Conservation (phyloP, 2,888 invertebrate species). For the Cryptophagus acutangulus region DNA sequence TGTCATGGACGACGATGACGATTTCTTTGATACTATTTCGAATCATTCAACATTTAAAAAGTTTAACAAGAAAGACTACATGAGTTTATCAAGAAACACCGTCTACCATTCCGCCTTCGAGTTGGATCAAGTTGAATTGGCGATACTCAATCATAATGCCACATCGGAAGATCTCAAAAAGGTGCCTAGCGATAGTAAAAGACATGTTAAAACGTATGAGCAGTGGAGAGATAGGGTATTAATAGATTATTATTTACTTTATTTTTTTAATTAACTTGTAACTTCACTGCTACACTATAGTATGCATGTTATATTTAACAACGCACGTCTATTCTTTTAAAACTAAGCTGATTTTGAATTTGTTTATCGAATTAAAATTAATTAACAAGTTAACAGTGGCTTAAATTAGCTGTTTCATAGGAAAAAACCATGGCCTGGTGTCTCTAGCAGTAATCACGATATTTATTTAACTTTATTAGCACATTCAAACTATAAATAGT, state of each 20-base stretch:
- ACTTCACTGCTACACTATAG: background rate
- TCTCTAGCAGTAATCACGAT: too few species aligned
- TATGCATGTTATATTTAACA: too few species aligned
- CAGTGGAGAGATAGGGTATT: conserved; percentile 60
- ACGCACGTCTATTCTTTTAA: too few species aligned
- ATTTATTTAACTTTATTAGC: too few species aligned
- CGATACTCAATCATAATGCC: conserved; percentile 25
- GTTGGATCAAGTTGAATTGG: conserved; percentile 46
- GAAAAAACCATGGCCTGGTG: too few species aligned
- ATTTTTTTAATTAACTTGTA: conserved; percentile 4
- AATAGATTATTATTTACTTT: conserved; percentile 21
- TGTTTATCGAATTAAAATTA: too few species aligned
- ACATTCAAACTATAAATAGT: too few species aligned
- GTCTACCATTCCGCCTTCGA: conserved; percentile 58
- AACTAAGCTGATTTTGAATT: too few species aligned
- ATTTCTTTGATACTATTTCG: conserved; percentile 46
- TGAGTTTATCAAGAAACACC: conserved; percentile 55
- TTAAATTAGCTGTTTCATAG: too few species aligned
- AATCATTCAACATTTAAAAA: conserved; percentile 34
- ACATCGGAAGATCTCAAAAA: conserved; percentile 36
- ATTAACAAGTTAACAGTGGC: too few species aligned
- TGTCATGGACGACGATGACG: conserved; percentile 41
- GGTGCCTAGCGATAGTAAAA: conserved; percentile 54
- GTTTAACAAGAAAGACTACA: conserved; percentile 37
- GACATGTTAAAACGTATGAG: conserved; percentile 53